Base-by-base conservation (phyloP, 1,140 invertebrate genomes). In the Sesamia nonagrioides region DNA sequence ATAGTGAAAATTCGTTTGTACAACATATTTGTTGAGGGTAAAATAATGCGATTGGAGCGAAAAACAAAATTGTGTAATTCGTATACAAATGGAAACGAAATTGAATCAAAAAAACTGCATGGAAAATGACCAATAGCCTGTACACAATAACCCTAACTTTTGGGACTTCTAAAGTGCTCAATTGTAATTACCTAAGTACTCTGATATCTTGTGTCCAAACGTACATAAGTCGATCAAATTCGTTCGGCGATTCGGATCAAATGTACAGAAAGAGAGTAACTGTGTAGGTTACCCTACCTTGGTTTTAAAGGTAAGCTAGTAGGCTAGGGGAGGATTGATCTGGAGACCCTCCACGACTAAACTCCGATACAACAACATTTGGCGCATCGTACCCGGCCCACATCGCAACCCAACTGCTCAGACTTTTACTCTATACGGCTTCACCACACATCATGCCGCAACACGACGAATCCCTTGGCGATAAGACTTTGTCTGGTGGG, bases 1-100 rank as follows among this genome's bases (percentile, higher is more conserved):
- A 68, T 21, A 1, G 37, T 40, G 60, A 56, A 74, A 74, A 66
- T 73, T 74, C n/a, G 37, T 68, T 74, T 74, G 45, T 18, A 69
- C 66, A 48, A 15, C 6, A 15, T 0, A n/a, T 69, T 68, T 33
- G 35, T 63, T 17, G 60, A 18, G 8, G 17, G 8, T 66, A 66
- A 66, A 37, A 66, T 21, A 42, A 42, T 18, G 17, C 37, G 35
- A 63, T 45, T 42, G 9, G 17, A 58, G 27, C 11, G 54, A 33
- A 33, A 11, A 27, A 33, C 21, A 27, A 27, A 58, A 33, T 58
- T 33, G 18, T 27, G 21, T 58, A 27, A 27, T 58, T 27, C 54
- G 27, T 33, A 3, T 11, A 58, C 54, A 58, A 33, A 33, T 27
- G 2, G 21, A 13, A 27, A 6, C 3, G 9, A 4, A 6, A 21